Conservation (phyloP, 1,140 invertebrate genomes). For the Drosophila obscura region DNA sequence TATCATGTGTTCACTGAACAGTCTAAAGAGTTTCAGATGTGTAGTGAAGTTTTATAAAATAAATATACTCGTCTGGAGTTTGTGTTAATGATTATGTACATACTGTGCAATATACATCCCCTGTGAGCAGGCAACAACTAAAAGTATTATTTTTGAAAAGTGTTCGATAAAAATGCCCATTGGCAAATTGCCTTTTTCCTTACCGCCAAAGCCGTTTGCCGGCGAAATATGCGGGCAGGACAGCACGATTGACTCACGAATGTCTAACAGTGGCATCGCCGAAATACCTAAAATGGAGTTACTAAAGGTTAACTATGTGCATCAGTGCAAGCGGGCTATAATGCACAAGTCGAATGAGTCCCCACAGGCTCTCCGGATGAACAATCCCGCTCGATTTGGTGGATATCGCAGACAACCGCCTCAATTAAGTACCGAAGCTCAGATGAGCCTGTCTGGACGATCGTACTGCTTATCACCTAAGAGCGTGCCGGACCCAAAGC, state of each 20-base stretch:
- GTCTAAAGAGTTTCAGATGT: too few relatives aligned
- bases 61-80: too few relatives aligned
- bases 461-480: constrained; percentile 1
- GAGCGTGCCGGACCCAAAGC: constrained; percentile 17
- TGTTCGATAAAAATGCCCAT: constrained; percentile 57
- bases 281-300: constrained; percentile 79
- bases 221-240: constrained; percentile 55
- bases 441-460: not conserved
- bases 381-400: constrained; percentile 53
- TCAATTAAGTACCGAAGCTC: not conserved
- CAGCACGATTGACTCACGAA: constrained; percentile 60
- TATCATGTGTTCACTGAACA: too few relatives aligned
- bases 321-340: constrained; percentile 73
- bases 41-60: too few relatives aligned
- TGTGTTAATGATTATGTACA: too few relatives aligned
- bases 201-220: constrained; percentile 19
- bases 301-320: constrained; percentile 78
- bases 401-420: constrained; percentile 40
- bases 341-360: constrained; percentile 60
- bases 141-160: too few relatives aligned
- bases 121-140: too few relatives aligned
- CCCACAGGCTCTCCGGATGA: constrained; percentile 29
- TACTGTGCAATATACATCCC: too few relatives aligned
- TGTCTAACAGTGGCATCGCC: constrained; percentile 43
- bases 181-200: constrained; percentile 39